Percentiles rank a stretch among this genome's conserved stretches.
phyloP scores from a whole-genome alignment of 2,888 invertebrate species.

The Cyclophora punctaria region DNA sequence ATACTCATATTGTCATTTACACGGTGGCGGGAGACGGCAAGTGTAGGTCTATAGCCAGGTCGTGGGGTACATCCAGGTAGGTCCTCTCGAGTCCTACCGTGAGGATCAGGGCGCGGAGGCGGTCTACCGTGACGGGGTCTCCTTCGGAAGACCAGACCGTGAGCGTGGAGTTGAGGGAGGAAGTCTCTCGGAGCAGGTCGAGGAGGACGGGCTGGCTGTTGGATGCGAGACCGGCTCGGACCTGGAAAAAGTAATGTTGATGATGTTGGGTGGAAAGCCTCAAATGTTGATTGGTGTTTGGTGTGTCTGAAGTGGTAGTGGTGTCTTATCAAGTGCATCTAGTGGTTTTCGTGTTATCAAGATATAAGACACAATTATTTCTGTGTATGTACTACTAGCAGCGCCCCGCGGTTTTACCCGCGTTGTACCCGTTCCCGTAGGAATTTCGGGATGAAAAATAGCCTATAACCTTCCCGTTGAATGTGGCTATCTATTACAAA shows the following conservation, averaged over 20 bases:
- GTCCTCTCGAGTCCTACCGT: slow-evolving; percentile 79
- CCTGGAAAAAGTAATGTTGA: slow-evolving; percentile 26
- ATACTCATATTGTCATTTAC: slow-evolving; percentile 3
- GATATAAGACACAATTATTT: no score
- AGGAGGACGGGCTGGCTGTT: slow-evolving; percentile 77
- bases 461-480: no score
- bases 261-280: no score
- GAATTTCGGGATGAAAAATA: no score
- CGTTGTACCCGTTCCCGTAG: no score
- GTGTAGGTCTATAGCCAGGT: slow-evolving; percentile 68
- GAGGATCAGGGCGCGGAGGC: slow-evolving; percentile 79
- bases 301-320: no score
- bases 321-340: no score
- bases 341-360: no score
- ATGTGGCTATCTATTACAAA: no score
- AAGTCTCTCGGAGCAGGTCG: slow-evolving; percentile 71
- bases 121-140: slow-evolving; percentile 80
- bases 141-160: slow-evolving; percentile 85
- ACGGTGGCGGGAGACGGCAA: slow-evolving; percentile 49
- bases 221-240: slow-evolving; percentile 74
- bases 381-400: no score
- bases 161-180: slow-evolving; percentile 76
- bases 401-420: no score
- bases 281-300: no score
- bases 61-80: slow-evolving; percentile 85